Percentiles rank a stretch among this genome's conserved stretches.
phyloP scores from a whole-genome alignment of 37 sponge, comb jelly and placozoan genomes.

The Cladorhizidae sp. region DNA sequence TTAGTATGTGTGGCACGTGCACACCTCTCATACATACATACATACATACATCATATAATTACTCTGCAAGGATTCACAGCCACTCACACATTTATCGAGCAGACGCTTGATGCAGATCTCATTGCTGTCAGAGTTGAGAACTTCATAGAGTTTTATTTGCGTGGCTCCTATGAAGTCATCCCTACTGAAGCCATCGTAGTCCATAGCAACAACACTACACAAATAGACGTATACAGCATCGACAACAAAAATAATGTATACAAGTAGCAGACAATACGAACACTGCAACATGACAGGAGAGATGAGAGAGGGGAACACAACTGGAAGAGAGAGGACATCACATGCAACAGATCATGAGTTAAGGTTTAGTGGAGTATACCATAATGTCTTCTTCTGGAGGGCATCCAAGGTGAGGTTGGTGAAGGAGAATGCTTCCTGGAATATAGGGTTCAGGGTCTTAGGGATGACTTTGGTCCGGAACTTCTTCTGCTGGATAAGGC shows the following conservation, averaged over 20 bases:
- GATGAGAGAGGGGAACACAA: too few relatives aligned
- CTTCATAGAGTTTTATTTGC: constrained; percentile 29
- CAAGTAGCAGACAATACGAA: too few relatives aligned
- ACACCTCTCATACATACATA: too few relatives aligned
- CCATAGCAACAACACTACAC: constrained; percentile 36
- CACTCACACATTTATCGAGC: constrained; percentile 17
- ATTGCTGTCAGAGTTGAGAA: neutral
- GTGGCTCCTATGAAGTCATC: constrained; percentile 38
- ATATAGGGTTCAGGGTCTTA: constrained; percentile 32
- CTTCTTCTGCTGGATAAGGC: neutral
- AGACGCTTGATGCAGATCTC: constrained; percentile 18
- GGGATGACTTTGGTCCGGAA: constrained; percentile 12
- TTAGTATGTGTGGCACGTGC: neutral
- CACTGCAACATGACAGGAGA: too few relatives aligned
- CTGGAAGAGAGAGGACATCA: too few relatives aligned
- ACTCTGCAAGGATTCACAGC: too few relatives aligned
- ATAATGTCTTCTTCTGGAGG: constrained; percentile 16
- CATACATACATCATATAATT: too few relatives aligned
- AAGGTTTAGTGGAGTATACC: neutral
- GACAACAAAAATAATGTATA: neutral
- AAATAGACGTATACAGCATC: neutral
- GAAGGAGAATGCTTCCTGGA: constrained; percentile 34
- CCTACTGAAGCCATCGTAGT: constrained; percentile 24
- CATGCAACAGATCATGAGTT: too few relatives aligned
- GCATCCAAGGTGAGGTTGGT: neutral